Evolutionary conservation across 2,888 invertebrate genomes (phyloP).

Genomic region (Carcina quercana): DNA sequence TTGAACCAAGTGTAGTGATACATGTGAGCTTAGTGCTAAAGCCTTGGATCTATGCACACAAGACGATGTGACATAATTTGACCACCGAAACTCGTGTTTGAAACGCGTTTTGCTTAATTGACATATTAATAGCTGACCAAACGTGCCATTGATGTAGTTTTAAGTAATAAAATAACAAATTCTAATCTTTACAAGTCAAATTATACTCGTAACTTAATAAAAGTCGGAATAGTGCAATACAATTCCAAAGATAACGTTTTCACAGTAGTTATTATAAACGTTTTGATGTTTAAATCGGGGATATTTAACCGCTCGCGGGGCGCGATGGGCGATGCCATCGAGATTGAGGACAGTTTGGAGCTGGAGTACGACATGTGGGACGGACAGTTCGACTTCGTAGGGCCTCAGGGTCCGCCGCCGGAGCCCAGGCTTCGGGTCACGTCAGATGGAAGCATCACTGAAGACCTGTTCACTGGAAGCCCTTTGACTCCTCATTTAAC

Average conservation of each 20-base stretch:
- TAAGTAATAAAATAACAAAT: constrained; percentile 40
- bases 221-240: constrained; percentile 40
- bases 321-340: constrained; percentile 60
- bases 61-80: constrained; percentile 50
- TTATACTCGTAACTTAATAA: constrained; percentile 11
- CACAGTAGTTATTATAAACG: constrained; percentile 20
- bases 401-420: constrained; percentile 65
- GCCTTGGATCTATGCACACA: constrained; percentile 27
- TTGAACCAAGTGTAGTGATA: constrained; percentile 9
- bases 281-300: constrained; percentile 66
- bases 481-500: constrained; percentile 62
- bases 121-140: constrained; percentile 22
- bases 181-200: constrained; percentile 57
- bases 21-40: constrained; percentile 9
- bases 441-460: constrained; percentile 56
- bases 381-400: constrained; percentile 90
- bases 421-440: constrained; percentile 48
- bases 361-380: constrained; percentile 92
- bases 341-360: constrained; percentile 77
- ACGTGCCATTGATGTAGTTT: constrained; percentile 58
- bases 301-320: constrained; percentile 58
- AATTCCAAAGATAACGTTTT: constrained; percentile 51
- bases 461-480: constrained; percentile 63
- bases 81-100: constrained; percentile 28
- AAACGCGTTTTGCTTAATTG: constrained; percentile 26